phyloP scores from a whole-genome alignment of 2,797 vertebrate genomes.

The Lutjanus argentimaculatus region DNA sequence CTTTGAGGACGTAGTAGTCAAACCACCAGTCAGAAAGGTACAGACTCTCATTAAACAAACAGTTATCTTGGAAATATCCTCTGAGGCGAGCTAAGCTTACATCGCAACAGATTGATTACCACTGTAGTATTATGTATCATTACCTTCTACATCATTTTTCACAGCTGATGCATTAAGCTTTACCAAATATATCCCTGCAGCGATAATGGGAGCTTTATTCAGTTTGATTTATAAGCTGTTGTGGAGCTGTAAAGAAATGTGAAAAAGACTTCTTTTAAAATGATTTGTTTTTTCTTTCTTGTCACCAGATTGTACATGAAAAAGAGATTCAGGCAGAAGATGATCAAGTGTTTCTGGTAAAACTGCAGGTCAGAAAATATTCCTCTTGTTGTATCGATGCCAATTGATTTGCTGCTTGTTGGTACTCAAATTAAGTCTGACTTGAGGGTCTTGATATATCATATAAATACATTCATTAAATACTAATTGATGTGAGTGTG shows the following conservation, averaged over 20 bases:
- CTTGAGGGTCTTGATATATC: conserved; percentile 42
- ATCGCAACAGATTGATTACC: conserved; percentile 1
- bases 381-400: not conserved
- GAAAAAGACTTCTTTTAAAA: not conserved
- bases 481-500: conserved; percentile 47
- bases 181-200: conserved; percentile 1
- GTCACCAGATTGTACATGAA: conserved; percentile 96
- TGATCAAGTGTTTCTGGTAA: conserved; percentile 98
- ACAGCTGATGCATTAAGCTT: conserved; percentile 5
- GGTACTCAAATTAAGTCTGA: conserved; percentile 26
- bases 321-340: conserved; percentile 99
- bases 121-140: conserved; percentile 4
- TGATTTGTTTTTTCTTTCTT: not conserved
- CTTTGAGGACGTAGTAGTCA: conserved; percentile 97
- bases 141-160: not conserved
- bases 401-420: conserved; percentile 13
- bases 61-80: not conserved
- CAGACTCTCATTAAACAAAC: not conserved
- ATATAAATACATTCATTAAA: conserved; percentile 23
- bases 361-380: conserved; percentile 92
- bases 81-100: not conserved
- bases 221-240: conserved; percentile 1
- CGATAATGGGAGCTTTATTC: not conserved
- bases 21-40: conserved; percentile 98
- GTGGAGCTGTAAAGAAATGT: not conserved